A percentile compares a stretch with the other conserved stretches of the same genome.
Conservation (phyloP, 2,797 vertebrate species). For the Sebastes goodei region DNA sequence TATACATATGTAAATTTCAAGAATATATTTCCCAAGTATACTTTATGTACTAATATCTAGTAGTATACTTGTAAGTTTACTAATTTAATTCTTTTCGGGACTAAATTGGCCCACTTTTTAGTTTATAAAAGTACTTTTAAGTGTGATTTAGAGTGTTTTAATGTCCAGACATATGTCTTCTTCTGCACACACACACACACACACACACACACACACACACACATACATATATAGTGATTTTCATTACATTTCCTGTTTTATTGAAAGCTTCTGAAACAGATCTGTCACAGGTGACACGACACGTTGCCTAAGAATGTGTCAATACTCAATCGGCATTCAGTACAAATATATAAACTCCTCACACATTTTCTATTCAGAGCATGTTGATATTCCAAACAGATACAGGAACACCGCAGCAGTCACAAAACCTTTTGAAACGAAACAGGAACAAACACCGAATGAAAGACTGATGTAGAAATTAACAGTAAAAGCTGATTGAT, state of each 20-base stretch:
- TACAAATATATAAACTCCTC: conserved; percentile 64
- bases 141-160: not conserved
- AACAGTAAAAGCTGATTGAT: not conserved
- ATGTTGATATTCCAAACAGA: conserved; percentile 31
- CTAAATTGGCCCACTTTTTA: too few species aligned
- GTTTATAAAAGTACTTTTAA: too few species aligned
- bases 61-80: too few species aligned
- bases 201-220: too few species aligned
- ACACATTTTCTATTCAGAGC: conserved; percentile 18
- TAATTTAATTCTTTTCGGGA: too few species aligned
- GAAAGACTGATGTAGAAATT: not conserved
- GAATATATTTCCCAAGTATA: too few species aligned
- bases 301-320: not conserved
- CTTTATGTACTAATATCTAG: too few species aligned
- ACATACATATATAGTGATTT: not conserved
- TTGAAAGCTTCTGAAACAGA: conserved; percentile 59
- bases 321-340: not conserved
- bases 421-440: conserved; percentile 5
- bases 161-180: not conserved
- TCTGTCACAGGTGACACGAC: not conserved
- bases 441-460: not conserved
- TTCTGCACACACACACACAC: not conserved
- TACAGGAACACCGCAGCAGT: conserved; percentile 25
- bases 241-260: conserved; percentile 53
- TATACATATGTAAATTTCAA: too few species aligned